Evolutionary conservation across 2,888 invertebrate species (phyloP), one percentile per base, ranked within the genome.

Genomic region (Eilema griseolum): DNA sequence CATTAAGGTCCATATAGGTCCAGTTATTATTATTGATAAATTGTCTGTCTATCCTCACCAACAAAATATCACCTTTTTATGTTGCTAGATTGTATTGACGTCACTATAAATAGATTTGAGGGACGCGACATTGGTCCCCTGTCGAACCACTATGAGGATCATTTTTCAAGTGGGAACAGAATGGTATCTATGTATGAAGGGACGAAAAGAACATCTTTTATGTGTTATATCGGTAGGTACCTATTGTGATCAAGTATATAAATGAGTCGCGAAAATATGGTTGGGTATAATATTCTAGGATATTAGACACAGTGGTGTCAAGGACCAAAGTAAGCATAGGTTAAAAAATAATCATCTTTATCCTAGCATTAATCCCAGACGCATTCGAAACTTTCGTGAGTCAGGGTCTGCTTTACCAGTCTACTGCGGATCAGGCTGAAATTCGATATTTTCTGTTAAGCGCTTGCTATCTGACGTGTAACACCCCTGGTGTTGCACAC

Each of bases 131-230:
- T 57, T 57, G 23, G 33, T 41, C 65, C 65, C 65, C 23, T 31
- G 57, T 24, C 65, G n/a, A 23, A 65, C 56, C 16, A 24, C 24
- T 16, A 24, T 56, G 24, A 16, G 14, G 56, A 57, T 65, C 33
- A 57, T 65, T 65, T 61, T 57, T 65, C 65, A 65, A 65, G 33
- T n/a, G 16, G 3, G 23, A 28, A 61, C 28, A 61, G 20, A 28
- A 61, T 31, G 10, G 20, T 28, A 31, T 31, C 31, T 61, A 31
- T 31, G 28, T 61, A 26, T 28, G 28, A 31, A 26, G 60, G 60
- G n/a, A 20, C 28, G 28, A 20, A 61, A 7, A 59, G 41, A 41
- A 41, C 59, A 12, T 26, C 59, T 14, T 24, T 59, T 5, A 59
- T 24, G 10, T 24, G 26, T 26, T 26, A 59, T 26, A 59, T 59